phyloP scores from a whole-genome alignment of 2,888 invertebrate genomes.

The Lutraria lutraria region DNA sequence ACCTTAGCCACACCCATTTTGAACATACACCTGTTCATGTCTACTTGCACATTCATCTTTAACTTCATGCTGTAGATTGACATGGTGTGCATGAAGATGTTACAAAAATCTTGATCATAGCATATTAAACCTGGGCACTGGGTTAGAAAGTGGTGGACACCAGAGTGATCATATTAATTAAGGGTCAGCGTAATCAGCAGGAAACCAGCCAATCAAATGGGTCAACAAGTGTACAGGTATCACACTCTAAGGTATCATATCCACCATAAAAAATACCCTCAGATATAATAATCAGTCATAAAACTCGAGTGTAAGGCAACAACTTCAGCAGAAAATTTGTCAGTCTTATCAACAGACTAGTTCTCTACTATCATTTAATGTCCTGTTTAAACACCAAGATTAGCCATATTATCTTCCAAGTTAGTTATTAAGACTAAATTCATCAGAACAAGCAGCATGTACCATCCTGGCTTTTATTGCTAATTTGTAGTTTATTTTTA shows the following conservation, averaged over 20 bases:
- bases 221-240: not conserved
- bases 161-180: not conserved
- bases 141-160: no score
- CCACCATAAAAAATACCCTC: not conserved
- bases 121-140: no score
- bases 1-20: not conserved
- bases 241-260: not conserved
- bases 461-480: no score
- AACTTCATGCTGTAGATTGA: no score
- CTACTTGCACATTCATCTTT: no score
- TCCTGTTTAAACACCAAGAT: conserved; percentile 23
- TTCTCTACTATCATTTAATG: conserved; percentile 11
- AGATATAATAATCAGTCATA: conserved; percentile 15
- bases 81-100: no score
- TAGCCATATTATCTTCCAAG: conserved; percentile 37
- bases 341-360: conserved; percentile 26
- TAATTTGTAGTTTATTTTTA: no score
- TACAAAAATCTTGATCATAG: no score
- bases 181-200: not conserved
- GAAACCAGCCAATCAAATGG: not conserved
- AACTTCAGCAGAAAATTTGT: not conserved
- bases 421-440: not conserved
- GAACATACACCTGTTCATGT: no score
- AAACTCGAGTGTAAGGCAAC: not conserved
- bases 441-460: not conserved